Evolutionary conservation across 1,140 invertebrate genomes (phyloP), one percentile per base, ranked within the genome.

Genomic region (Andrena cerasifolii): DNA sequence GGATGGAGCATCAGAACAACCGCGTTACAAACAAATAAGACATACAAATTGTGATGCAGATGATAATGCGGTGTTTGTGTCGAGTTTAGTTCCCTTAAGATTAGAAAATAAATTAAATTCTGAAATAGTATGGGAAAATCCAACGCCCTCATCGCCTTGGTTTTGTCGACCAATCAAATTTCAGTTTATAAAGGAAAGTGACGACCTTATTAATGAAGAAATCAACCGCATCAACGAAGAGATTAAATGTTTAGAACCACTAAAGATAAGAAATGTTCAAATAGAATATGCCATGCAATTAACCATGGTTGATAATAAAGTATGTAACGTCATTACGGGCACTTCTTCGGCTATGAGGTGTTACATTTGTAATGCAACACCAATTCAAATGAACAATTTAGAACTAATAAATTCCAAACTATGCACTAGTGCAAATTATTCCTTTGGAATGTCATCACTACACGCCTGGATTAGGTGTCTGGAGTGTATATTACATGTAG

Each of bases 261-360:
- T n/a, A n/a, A 72, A 28, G 26, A 58, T 58, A 54, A 45, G 77
- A 10, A n/a, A n/a, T n/a, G n/a, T n/a, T n/a, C n/a, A n/a, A n/a
- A n/a, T n/a, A n/a, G n/a, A n/a, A n/a, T n/a, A 14, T n/a, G n/a
- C n/a, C n/a, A n/a, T 84, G 8, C 36, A 62, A 12, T 18, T 80
- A 18, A 85, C 79, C n/a, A 63, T 86, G 21, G 54, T 85, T 26
- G 77, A 86, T 49, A 80, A 67, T 10, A 86, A 86, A 83, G 89
- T 93, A 3, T 91, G 89, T 36, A 93, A 93, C 78, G 89, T 89
- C 10, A 70, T 89, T 18, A 90, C 89, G 10, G 63, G 68, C 6
- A 92, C 84, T 31, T 68, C 58, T 53, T 86, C 81, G 45, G 1
- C 73, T 58, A 49, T 58, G 65, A 53, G 68, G 58, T 86, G 78